These are phyloP conservation scores for Stigmatopora nigra DNA, from an alignment of 2,113 vertebrate genomes.

Conservation along the genomic window DNA sequence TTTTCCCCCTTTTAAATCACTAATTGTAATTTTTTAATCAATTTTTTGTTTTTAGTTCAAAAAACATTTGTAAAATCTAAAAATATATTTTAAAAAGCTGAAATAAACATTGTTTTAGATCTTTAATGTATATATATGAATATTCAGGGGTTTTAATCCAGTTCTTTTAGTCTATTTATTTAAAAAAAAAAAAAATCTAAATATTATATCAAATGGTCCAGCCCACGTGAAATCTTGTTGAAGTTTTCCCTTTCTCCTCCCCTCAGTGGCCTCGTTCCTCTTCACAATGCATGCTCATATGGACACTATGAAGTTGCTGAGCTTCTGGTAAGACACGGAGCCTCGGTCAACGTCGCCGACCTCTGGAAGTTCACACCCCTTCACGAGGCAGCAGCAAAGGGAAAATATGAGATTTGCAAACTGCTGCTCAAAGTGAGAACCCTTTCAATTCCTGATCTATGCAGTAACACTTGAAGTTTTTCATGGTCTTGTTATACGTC, in stretches of 20 bases:
- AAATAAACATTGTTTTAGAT: too few species aligned
- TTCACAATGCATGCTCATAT: slow-evolving; percentile 98
- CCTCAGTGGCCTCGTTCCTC: slow-evolving; percentile 86
- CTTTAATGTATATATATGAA: too few species aligned
- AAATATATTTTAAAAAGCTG: too few species aligned
- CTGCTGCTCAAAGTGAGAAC: slow-evolving; percentile 81
- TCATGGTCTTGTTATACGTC: neutral
- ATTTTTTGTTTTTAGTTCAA: too few species aligned
- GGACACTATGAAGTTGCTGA: slow-evolving; percentile 98
- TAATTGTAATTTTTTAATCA: too few species aligned
- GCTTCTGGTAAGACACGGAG: slow-evolving; percentile 89
- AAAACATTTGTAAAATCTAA: too few species aligned
- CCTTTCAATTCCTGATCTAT: neutral
- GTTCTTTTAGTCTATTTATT: too few species aligned
- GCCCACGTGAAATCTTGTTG: too few species aligned
- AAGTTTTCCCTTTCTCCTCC: slow-evolving; percentile 4
- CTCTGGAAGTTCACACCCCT: slow-evolving; percentile 98
- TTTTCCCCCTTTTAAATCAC: too few species aligned
- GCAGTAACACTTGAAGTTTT: neutral
- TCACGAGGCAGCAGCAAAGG: slow-evolving; percentile 97
- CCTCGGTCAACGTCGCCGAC: slow-evolving; percentile 95
- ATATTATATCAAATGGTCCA: too few species aligned
- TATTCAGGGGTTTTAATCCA: too few species aligned
- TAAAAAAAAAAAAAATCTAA: too few species aligned
- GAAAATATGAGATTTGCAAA: slow-evolving; percentile 99